Percentiles rank a stretch among this genome's conserved stretches.
phyloP scores from a whole-genome alignment of 2,888 invertebrate genomes.

The Dendrolimus houi region DNA sequence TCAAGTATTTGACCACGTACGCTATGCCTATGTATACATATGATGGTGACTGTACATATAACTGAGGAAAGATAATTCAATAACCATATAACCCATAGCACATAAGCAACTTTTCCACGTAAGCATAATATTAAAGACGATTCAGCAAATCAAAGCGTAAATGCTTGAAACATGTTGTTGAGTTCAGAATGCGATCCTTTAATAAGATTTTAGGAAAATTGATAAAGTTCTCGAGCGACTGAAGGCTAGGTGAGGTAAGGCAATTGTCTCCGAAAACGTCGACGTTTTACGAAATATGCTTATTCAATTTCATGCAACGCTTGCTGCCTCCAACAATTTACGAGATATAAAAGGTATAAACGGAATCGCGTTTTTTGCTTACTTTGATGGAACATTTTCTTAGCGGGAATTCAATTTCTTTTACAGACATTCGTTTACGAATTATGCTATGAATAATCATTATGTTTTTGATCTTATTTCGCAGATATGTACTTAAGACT shows the following conservation, averaged over 20 bases:
- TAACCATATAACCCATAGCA: too few relatives aligned
- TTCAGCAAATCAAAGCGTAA: conserved; percentile 28
- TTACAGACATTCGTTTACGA: conserved; percentile 61
- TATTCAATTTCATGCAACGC: conserved; percentile 78
- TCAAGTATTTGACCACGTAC: too few relatives aligned
- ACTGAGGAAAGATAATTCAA: too few relatives aligned
- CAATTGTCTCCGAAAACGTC: conserved; percentile 76
- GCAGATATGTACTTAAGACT: background rate
- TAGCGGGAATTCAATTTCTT: conserved; percentile 72
- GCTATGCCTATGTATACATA: too few relatives aligned
- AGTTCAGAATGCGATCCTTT: conserved; percentile 42
- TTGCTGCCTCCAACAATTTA: conserved; percentile 77
- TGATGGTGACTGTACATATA: too few relatives aligned
- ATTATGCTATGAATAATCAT: conserved; percentile 47
- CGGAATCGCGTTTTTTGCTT: conserved; percentile 77
- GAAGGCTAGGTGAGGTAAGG: conserved; percentile 75
- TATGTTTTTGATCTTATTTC: background rate
- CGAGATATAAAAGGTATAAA: conserved; percentile 77
- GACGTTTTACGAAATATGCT: conserved; percentile 77
- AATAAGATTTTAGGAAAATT: conserved; percentile 72
- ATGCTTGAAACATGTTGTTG: conserved; percentile 42
- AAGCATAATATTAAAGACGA: conserved; percentile 1
- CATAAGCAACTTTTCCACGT: background rate
- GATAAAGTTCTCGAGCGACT: conserved; percentile 65
- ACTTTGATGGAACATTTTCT: conserved; percentile 74